Conservation (phyloP, 2,797 vertebrate species). For the Rhabdomys pumilio region DNA sequence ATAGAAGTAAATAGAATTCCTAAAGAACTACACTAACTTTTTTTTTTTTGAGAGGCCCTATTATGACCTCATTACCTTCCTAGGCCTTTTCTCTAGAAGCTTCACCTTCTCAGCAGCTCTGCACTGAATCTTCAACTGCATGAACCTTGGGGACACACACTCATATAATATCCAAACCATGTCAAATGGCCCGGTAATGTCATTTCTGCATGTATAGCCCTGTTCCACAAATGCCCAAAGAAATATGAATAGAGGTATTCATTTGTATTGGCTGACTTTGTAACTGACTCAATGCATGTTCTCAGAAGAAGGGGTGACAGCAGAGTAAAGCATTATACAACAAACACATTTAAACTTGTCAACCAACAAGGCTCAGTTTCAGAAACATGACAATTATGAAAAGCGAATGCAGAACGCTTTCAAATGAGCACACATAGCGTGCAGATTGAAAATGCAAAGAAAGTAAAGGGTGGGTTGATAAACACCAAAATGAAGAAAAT, state of each 20-base stretch:
- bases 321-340: not conserved
- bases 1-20: not conserved
- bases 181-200: not conserved
- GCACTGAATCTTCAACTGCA: not conserved
- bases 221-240: not conserved
- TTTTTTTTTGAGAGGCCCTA: not conserved
- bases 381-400: not conserved
- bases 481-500: not conserved
- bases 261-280: not conserved
- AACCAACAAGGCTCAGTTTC: not conserved
- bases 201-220: not conserved
- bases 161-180: not conserved
- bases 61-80: not conserved
- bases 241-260: not conserved
- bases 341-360: not conserved
- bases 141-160: not conserved
- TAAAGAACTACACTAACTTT: not conserved
- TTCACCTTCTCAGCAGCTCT: not conserved
- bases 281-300: not conserved
- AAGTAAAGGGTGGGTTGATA: not conserved
- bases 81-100: not conserved
- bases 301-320: not conserved
- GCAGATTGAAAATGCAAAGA: not conserved
- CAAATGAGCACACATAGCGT: not conserved
- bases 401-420: not conserved